These are phyloP conservation scores for Capitulum mitella DNA, from an alignment of 2,888 invertebrate genomes.

Conservation along the genomic window DNA sequence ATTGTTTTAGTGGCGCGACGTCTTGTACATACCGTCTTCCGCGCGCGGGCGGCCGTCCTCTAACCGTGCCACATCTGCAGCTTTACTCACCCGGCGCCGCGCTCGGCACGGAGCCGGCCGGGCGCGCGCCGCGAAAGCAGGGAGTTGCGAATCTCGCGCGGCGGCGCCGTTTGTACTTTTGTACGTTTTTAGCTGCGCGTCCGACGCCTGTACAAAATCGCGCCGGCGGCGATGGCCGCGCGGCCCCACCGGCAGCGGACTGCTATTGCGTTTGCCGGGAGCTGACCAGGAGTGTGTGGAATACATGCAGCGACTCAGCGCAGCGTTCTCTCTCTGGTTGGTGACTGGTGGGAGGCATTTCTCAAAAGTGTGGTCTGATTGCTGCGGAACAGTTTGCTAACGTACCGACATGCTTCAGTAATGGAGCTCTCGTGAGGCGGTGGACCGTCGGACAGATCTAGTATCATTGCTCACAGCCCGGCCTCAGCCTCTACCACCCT, in stretches of 20 bases:
- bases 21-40: not conserved
- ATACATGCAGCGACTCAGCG: not conserved
- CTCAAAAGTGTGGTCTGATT: too few species aligned
- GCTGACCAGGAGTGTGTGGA: not conserved
- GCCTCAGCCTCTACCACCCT: too few species aligned
- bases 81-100: not conserved
- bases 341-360: too few species aligned
- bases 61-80: not conserved
- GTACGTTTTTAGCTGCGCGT: not conserved
- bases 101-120: not conserved
- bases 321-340: too few species aligned
- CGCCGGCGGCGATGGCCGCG: not conserved
- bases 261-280: not conserved
- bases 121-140: not conserved
- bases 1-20: not conserved
- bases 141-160: constrained; percentile 10
- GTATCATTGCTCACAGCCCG: too few species aligned
- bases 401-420: too few species aligned
- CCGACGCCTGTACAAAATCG: not conserved
- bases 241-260: not conserved
- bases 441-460: too few species aligned
- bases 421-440: too few species aligned
- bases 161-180: constrained; percentile 5
- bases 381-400: too few species aligned
- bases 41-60: not conserved